Conservation (phyloP, 2,888 invertebrate genomes). For the Parasteatoda lunata region DNA sequence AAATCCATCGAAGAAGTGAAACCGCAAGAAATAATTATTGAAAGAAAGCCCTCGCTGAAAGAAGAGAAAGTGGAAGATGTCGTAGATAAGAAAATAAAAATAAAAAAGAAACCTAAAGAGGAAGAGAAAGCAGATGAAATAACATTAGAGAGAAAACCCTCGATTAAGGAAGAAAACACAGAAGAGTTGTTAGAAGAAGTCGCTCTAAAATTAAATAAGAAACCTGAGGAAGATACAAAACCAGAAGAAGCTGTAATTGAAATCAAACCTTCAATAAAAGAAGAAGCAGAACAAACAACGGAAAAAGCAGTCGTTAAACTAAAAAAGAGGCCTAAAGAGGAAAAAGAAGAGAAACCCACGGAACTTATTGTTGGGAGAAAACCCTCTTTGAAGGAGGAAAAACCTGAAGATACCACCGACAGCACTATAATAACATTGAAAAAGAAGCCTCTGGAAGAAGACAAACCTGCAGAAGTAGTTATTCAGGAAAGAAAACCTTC, state of each 20-base stretch:
- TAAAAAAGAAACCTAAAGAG: slow-evolving; percentile 21
- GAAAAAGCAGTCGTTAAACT: slow-evolving; percentile 19
- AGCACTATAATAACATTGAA: slow-evolving; percentile 30
- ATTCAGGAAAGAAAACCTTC: neutral
- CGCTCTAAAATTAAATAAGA: slow-evolving; percentile 77
- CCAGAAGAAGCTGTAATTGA: slow-evolving; percentile 22
- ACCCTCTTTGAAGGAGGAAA: slow-evolving; percentile 18
- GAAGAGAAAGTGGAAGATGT: slow-evolving; percentile 11
- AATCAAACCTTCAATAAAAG: slow-evolving; percentile 25
- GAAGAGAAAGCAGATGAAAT: neutral
- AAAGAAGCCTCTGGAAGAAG: slow-evolving; percentile 22
- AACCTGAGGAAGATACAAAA: slow-evolving; percentile 75
- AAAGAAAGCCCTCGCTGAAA: neutral
- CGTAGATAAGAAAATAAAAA: slow-evolving; percentile 5
- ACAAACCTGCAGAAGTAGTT: slow-evolving; percentile 24
- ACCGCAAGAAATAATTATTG: neutral
- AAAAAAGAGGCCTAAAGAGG: slow-evolving; percentile 50
- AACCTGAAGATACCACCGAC: slow-evolving; percentile 30
- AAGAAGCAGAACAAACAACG: neutral
- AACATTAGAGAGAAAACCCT: neutral
- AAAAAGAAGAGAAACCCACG: slow-evolving; percentile 19
- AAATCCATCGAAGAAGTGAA: slow-evolving; percentile 42
- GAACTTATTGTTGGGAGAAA: slow-evolving; percentile 4
- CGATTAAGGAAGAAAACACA: neutral
- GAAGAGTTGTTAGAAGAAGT: slow-evolving; percentile 13